Conservation (phyloP, 1,140 invertebrate genomes). For the Eufriesea mexicana region DNA sequence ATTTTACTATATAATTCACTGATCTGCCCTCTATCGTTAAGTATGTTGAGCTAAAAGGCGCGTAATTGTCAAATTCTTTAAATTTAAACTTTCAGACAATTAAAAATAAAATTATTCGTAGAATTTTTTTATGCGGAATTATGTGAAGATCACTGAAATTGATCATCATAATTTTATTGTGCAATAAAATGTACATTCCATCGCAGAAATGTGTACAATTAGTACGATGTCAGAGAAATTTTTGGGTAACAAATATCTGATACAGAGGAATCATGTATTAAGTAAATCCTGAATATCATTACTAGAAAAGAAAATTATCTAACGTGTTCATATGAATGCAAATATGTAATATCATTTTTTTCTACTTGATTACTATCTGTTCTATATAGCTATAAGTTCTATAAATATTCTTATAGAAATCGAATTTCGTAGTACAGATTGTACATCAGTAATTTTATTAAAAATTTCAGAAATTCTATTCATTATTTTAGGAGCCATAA, state of each 20-base stretch:
- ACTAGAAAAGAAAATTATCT: slow-evolving; percentile 9
- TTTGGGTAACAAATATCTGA: slow-evolving; percentile 57
- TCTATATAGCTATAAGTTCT: slow-evolving; percentile 26
- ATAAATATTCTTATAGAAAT: slow-evolving; percentile 38
- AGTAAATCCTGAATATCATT: slow-evolving; percentile 37
- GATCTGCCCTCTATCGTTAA: background rate
- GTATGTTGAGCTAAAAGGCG: background rate
- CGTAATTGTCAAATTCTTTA: background rate
- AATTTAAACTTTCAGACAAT: background rate
- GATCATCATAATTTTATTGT: slow-evolving; percentile 69
- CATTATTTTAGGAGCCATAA: slow-evolving; percentile 8
- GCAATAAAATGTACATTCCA: slow-evolving; percentile 65
- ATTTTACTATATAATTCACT: slow-evolving; percentile 28
- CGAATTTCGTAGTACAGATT: slow-evolving; percentile 24
- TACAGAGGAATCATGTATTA: slow-evolving; percentile 47
- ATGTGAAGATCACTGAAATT: background rate
- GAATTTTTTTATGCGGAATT: background rate
- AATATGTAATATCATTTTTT: slow-evolving; percentile 8
- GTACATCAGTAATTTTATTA: slow-evolving; percentile 22
- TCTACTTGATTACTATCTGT: slow-evolving; percentile 32
- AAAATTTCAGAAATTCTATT: slow-evolving; percentile 27
- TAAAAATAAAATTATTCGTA: too few species aligned
- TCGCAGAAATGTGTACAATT: slow-evolving; percentile 61
- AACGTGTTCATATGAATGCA: slow-evolving; percentile 14
- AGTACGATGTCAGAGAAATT: slow-evolving; percentile 56